Conservation (phyloP, 1,140 invertebrate genomes). For the Eueides isabella region DNA sequence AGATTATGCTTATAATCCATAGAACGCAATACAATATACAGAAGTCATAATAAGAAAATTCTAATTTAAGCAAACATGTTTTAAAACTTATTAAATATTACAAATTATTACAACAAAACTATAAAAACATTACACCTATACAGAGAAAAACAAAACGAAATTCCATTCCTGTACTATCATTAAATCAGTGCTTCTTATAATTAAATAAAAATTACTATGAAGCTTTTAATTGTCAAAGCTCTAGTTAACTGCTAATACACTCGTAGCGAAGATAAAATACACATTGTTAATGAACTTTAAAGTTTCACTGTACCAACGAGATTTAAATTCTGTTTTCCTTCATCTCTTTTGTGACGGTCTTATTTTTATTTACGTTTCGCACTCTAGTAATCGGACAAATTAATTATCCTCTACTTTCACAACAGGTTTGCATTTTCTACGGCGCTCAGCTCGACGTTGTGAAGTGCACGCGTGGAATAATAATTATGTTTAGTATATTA, state of each 20-base stretch:
- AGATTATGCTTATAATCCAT: not conserved
- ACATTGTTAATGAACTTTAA: conserved; percentile 8
- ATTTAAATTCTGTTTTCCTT: not conserved
- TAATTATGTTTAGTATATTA: not conserved
- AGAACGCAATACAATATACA: no score
- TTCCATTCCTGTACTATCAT: not conserved
- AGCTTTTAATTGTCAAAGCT: conserved; percentile 12
- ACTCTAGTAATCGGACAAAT: conserved; percentile 26
- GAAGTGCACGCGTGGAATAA: conserved; percentile 16
- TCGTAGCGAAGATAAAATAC: conserved; percentile 4
- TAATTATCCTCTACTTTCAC: conserved; percentile 29
- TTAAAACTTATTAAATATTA: not conserved
- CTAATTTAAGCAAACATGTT: no score
- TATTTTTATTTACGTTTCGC: conserved; percentile 28
- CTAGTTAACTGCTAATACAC: not conserved
- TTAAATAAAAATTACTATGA: conserved; percentile 6
- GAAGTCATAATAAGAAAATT: no score
- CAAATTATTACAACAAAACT: not conserved
- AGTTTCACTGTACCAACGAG: not conserved
- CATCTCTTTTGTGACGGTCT: conserved; percentile 9
- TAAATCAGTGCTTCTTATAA: not conserved
- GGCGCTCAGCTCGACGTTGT: not conserved
- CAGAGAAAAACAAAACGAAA: not conserved
- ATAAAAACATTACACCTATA: not conserved
- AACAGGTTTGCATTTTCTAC: conserved; percentile 28